phyloP scores from a whole-genome alignment of 2,797 vertebrate genomes.

The Lagocephalus sceleratus region DNA sequence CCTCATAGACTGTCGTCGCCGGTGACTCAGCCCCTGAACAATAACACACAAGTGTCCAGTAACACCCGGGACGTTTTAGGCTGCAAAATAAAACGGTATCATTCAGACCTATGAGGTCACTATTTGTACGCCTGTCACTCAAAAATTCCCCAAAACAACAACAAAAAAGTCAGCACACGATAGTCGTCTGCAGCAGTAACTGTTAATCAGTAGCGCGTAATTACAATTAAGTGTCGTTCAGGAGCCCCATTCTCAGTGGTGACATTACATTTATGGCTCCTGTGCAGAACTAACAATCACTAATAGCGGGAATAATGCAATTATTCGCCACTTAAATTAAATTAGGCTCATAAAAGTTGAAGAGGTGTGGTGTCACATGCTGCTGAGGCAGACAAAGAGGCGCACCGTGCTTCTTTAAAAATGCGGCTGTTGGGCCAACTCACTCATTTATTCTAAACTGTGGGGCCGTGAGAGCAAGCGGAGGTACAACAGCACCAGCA shows the following conservation, averaged over 20 bases:
- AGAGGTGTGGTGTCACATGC: conserved; percentile 3
- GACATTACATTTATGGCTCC: conserved; percentile 39
- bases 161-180: not conserved
- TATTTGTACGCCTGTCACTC: not conserved
- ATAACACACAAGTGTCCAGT: conserved; percentile 3
- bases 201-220: conserved; percentile 44
- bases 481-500: conserved; percentile 38
- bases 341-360: conserved; percentile 50
- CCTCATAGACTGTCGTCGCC: conserved; percentile 31
- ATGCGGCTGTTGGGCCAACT: conserved; percentile 31
- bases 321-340: conserved; percentile 59
- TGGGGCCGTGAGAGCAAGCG: conserved; percentile 32
- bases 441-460: conserved; percentile 34
- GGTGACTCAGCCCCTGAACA: conserved; percentile 22
- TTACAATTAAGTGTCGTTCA: conserved; percentile 35
- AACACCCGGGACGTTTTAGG: not conserved
- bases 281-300: conserved; percentile 48
- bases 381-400: conserved; percentile 6
- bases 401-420: not conserved
- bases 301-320: conserved; percentile 61
- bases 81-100: too few relatives aligned
- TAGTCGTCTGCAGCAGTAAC: conserved; percentile 11
- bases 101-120: too few relatives aligned
- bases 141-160: too few relatives aligned
- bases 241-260: conserved; percentile 38